Percentiles rank a stretch among this genome's conserved stretches.
Conservation (phyloP, 2,888 invertebrate genomes). For the Orthosia cruda region DNA sequence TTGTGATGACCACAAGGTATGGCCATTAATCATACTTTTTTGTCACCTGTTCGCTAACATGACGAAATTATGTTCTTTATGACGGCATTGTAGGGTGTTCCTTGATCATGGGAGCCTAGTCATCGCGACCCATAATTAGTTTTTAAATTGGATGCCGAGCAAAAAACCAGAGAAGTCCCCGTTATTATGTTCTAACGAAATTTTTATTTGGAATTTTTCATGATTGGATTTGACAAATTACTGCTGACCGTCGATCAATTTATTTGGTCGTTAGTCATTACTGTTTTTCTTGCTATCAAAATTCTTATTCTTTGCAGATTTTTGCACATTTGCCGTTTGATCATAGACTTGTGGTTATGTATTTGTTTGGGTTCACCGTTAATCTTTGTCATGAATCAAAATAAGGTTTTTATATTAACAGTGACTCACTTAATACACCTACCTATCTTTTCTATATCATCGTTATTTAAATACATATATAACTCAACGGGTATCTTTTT, state of each 20-base stretch:
- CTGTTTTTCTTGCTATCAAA: constrained; percentile 73
- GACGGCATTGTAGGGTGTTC: constrained; percentile 83
- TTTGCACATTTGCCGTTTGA: constrained; percentile 40
- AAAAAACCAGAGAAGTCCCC: constrained; percentile 87
- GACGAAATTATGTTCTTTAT: constrained; percentile 89
- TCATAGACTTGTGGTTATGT: constrained; percentile 36
- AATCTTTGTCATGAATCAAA: constrained; percentile 22
- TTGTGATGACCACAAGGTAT: constrained; percentile 80
- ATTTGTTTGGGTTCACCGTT: constrained; percentile 38
- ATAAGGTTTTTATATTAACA: constrained; percentile 1
- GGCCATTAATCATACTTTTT: constrained; percentile 90
- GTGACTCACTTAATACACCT: constrained; percentile 1
- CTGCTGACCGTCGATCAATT: constrained; percentile 80
- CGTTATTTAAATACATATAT: neutral
- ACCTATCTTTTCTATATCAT: neutral
- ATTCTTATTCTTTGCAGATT: constrained; percentile 61
- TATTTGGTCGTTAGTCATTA: constrained; percentile 81
- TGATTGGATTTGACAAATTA: constrained; percentile 91
- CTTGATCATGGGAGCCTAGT: constrained; percentile 87
- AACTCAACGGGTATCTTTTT: neutral
- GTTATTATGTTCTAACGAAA: constrained; percentile 87
- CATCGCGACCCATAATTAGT: constrained; percentile 89
- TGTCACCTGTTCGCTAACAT: constrained; percentile 89
- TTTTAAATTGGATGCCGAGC: constrained; percentile 89
- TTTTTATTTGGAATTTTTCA: constrained; percentile 81